These are phyloP conservation scores for Pseudomyrmex pallidus DNA, from an alignment of 1,140 invertebrate genomes.

Conservation along the genomic window DNA sequence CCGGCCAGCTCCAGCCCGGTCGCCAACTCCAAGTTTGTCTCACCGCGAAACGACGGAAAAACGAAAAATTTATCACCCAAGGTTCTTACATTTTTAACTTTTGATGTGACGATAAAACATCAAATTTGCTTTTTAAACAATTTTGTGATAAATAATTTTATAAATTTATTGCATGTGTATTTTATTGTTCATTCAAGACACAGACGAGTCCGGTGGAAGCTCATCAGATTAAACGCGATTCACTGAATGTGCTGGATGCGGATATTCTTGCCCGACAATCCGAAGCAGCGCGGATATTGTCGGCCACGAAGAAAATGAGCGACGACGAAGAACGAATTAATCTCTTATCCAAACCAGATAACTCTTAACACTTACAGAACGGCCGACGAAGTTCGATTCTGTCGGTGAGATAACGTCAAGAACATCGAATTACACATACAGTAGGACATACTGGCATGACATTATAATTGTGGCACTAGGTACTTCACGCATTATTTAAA, in stretches of 20 bases:
- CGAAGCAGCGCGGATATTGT: slow-evolving; percentile 70
- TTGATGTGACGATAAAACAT: no score
- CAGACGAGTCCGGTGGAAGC: slow-evolving; percentile 67
- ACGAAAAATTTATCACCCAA: slow-evolving; percentile 80
- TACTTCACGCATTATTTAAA: slow-evolving; percentile 78
- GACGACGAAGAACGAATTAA: slow-evolving; percentile 78
- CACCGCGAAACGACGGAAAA: slow-evolving; percentile 78
- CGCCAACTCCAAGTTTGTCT: slow-evolving; percentile 79
- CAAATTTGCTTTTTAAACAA: neutral
- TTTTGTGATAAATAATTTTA: neutral
- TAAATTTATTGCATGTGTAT: neutral
- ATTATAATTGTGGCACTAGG: slow-evolving; percentile 74
- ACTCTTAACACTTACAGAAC: slow-evolving; percentile 81
- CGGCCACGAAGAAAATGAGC: slow-evolving; percentile 66
- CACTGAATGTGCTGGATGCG: slow-evolving; percentile 53
- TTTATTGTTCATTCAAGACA: slow-evolving; percentile 41
- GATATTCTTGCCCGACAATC: slow-evolving; percentile 73
- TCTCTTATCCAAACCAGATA: slow-evolving; percentile 77
- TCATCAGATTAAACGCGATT: slow-evolving; percentile 67
- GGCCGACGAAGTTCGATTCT: slow-evolving; percentile 70
- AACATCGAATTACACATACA: slow-evolving; percentile 68
- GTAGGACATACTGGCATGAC: slow-evolving; percentile 77
- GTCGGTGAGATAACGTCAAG: slow-evolving; percentile 58
- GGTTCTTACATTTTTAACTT: slow-evolving; percentile 61
- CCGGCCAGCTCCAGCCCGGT: slow-evolving; percentile 81